A percentile compares a stretch with the other conserved stretches of the same genome.
Conservation (phyloP, 2,888 invertebrate species). For the Erynnis tages region DNA sequence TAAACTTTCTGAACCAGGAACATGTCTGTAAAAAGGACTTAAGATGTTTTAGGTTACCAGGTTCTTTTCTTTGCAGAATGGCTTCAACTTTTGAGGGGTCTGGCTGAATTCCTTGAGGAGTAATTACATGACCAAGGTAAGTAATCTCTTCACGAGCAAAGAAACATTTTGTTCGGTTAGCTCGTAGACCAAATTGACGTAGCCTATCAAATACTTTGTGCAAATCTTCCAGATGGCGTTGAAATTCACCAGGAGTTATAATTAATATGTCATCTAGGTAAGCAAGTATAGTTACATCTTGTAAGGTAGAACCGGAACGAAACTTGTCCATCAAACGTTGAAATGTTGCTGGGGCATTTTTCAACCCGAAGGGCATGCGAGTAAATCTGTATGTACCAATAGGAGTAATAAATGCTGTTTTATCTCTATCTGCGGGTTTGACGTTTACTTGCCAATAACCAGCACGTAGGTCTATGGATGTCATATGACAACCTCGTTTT, state of each 20-base stretch:
- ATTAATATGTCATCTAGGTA: conserved; percentile 46
- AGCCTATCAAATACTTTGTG: conserved; percentile 36
- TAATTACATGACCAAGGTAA: conserved; percentile 35
- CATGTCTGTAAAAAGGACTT: conserved; percentile 38
- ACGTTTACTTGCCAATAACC: conserved; percentile 50
- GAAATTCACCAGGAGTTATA: conserved; percentile 33
- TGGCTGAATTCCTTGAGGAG: conserved; percentile 32
- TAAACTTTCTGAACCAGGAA: conserved; percentile 45
- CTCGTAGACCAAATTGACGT: conserved; percentile 36
- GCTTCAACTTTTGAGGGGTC: conserved; percentile 33
- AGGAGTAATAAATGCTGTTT: conserved; percentile 43
- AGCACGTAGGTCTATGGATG: conserved; percentile 41
- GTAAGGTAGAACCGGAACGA: conserved; percentile 31
- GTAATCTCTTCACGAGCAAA: conserved; percentile 28
- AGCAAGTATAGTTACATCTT: conserved; percentile 35
- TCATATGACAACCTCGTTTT: not conserved
- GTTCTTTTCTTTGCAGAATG: conserved; percentile 31
- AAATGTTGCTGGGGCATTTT: conserved; percentile 46
- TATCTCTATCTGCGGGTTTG: conserved; percentile 34
- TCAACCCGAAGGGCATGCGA: conserved; percentile 44
- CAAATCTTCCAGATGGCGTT: conserved; percentile 39
- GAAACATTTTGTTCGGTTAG: conserved; percentile 40
- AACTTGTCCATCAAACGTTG: conserved; percentile 38
- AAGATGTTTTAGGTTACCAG: conserved; percentile 31
- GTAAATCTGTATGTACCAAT: conserved; percentile 43